Evolutionary conservation across 1,140 invertebrate species (phyloP), one percentile per base, ranked within the genome.

Genomic region (Pseudomyrmex sp.): DNA sequence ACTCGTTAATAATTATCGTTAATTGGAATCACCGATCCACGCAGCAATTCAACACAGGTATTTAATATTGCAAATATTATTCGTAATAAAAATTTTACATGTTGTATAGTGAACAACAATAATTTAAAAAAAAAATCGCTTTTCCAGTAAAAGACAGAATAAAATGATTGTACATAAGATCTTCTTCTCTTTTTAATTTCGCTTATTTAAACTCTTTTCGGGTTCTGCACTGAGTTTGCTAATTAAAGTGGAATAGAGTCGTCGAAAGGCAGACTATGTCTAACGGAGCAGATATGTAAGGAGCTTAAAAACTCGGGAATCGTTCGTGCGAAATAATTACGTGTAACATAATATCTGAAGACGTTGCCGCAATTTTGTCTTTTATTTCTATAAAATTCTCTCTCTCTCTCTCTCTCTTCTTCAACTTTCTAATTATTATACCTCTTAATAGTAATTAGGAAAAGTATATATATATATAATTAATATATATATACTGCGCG

Each of bases 171-270:
- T 46, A 10, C 5, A 35, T 35, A 23, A 13, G 4, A 13, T 79
- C n/a, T 66, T 58, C 18, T 59, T 59, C 65, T 79, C 1, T 26
- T 35, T 35, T 35, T 79, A 59, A 69, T 79, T 58, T 59, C 12
- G 15, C 54, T 18, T 69, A 48, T n/a, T 79, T 20, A 56, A 46
- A 69, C 35, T 77, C 20, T 58, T 59, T 54, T 46, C 13, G 20
- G 52, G 26, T 70, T 9, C 5, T 48, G 8, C 35, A 58, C 8
- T 54, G 15, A 70, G 44, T 70, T 79, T 69, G 65, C 15, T 70
- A 79, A 79, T 79, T 79, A 79, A 79, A 20, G 15, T 10, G 44
- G 5, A 70, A 70, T 48, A 68, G 3, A 58, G 15, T 62, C 58
- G 15, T 58, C 13, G 54, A 26, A 59, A 46, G 12, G 2, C 26